Conservation (phyloP, 2,113 vertebrate species). For the Pluvianellus socialis region DNA sequence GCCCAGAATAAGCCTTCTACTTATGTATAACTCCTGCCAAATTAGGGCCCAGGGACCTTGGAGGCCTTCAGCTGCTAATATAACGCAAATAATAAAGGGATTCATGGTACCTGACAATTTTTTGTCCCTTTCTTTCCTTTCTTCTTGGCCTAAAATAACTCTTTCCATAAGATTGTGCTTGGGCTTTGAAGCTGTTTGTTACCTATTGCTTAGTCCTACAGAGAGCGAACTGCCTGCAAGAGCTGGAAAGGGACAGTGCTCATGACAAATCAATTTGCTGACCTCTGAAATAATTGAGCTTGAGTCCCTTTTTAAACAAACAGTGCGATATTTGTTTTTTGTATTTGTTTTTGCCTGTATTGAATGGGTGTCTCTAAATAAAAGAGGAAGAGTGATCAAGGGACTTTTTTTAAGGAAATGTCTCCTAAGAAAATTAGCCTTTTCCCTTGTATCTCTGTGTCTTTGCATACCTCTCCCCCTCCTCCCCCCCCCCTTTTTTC, state of each 20-base stretch:
- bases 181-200: not conserved
- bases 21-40: not conserved
- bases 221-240: not conserved
- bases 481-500: fast-evolving
- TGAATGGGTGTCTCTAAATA: not conserved
- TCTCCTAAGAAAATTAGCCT: not conserved
- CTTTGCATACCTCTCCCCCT: not conserved
- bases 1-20: not conserved
- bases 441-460: not conserved
- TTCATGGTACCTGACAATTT: not conserved
- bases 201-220: not conserved
- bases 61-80: not conserved
- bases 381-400: not conserved
- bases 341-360: not conserved
- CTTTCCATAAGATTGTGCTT: not conserved
- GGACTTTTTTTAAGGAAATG: not conserved
- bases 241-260: not conserved
- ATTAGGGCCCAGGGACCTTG: not conserved
- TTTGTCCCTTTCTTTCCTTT: not conserved
- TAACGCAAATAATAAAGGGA: not conserved
- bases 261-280: slow-evolving; percentile 37
- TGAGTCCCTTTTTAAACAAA: not conserved
- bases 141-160: not conserved
- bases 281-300: slow-evolving; percentile 39
- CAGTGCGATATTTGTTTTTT: not conserved